A percentile compares a stretch with the other conserved stretches of the same genome.
Conservation (phyloP, 2,113 vertebrate species). For the Bos indicus region DNA sequence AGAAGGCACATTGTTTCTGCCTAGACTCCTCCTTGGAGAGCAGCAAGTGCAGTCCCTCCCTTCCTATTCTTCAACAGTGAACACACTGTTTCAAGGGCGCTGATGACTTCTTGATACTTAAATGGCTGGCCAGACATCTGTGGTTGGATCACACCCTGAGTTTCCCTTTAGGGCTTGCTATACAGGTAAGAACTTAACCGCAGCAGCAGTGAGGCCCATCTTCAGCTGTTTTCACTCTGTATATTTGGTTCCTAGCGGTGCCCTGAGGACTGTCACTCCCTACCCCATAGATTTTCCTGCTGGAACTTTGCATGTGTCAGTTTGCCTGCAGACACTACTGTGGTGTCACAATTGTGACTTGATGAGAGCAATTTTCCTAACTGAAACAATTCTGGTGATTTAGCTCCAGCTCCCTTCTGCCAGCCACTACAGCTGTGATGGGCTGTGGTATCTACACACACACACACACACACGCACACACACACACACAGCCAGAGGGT, state of each 20-base stretch:
- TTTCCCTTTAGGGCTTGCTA: neutral
- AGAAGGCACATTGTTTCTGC: neutral
- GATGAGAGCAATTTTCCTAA: conserved; percentile 46
- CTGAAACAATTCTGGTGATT: conserved; percentile 54
- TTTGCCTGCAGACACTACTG: neutral
- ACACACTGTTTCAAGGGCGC: neutral
- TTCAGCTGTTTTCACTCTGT: neutral
- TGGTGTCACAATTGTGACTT: conserved; percentile 33
- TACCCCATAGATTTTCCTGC: neutral
- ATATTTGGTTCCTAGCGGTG: neutral
- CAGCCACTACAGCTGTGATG: neutral
- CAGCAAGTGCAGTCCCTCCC: rapidly evolving
- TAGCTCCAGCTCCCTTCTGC: neutral
- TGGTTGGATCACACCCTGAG: neutral
- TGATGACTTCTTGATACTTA: neutral
- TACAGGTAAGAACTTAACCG: neutral
- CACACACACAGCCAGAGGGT: neutral
- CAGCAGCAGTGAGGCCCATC: neutral
- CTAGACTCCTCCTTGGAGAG: neutral
- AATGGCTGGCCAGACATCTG: neutral
- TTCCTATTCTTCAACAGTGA: neutral
- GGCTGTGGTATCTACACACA: neutral
- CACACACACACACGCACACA: neutral
- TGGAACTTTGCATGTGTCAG: neutral
- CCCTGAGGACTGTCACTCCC: neutral